Conservation (phyloP, 2,888 invertebrate species). For the Sphaeridia pumilis region DNA sequence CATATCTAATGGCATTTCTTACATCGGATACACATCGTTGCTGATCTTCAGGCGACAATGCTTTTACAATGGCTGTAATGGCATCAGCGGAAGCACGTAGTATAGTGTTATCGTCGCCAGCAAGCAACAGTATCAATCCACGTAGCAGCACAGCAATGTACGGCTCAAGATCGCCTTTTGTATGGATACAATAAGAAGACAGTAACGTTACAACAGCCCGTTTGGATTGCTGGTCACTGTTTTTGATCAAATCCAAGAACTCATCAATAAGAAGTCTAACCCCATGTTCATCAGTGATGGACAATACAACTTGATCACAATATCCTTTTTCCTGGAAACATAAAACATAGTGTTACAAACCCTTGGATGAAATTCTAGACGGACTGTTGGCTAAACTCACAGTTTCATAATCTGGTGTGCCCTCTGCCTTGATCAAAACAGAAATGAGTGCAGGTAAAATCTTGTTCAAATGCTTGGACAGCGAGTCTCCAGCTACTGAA, state of each 20-base stretch:
- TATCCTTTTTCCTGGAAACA: constrained; percentile 63
- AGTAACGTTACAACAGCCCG: constrained; percentile 76
- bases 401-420: constrained; percentile 14
- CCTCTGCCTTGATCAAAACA: constrained; percentile 21
- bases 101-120: constrained; percentile 66
- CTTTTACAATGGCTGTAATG: constrained; percentile 71
- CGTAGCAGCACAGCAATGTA: constrained; percentile 79
- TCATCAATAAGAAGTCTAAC: constrained; percentile 78
- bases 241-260: constrained; percentile 61
- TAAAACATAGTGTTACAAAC: not conserved
- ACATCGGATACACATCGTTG: constrained; percentile 78
- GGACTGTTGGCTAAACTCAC: constrained; percentile 1
- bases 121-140: constrained; percentile 73
- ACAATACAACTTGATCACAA: constrained; percentile 83
- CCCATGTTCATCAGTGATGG: constrained; percentile 77
- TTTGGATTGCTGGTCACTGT: constrained; percentile 52
- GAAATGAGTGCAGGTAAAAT: constrained; percentile 79
- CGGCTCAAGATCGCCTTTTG: constrained; percentile 72
- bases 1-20: constrained; percentile 82
- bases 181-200: constrained; percentile 78
- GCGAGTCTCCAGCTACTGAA: constrained; percentile 84
- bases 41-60: constrained; percentile 59
- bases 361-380: not conserved
- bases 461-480: constrained; percentile 78
- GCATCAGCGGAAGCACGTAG: constrained; percentile 84